These are phyloP conservation scores for Albula glossodonta DNA, from an alignment of 2,113 vertebrate species.

Conservation along the genomic window DNA sequence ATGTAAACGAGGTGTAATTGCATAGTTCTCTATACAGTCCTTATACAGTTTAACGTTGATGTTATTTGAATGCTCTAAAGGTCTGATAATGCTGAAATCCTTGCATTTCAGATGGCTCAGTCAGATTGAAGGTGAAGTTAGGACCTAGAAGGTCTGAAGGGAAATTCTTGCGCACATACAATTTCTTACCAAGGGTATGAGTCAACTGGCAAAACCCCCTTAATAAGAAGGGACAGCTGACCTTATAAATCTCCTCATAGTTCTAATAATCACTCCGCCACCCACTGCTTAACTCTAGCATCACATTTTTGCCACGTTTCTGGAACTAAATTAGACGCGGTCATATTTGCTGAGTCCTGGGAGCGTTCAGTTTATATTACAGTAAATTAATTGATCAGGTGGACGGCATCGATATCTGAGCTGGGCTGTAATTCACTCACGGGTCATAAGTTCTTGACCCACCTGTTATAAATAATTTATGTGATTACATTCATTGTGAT, in stretches of 20 bases:
- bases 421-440: background rate
- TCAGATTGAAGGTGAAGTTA: too few species aligned
- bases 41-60: too few species aligned
- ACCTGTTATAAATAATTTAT: background rate
- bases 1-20: too few species aligned
- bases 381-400: background rate
- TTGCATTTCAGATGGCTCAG: too few species aligned
- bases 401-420: background rate
- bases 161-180: background rate
- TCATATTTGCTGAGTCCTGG: background rate
- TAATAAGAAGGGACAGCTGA: background rate
- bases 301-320: background rate
- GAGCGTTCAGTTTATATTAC: background rate
- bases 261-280: background rate
- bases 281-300: background rate
- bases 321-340: background rate
- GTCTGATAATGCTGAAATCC: too few species aligned
- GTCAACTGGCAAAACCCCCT: background rate
- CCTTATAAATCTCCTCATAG: background rate
- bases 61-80: too few species aligned
- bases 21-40: too few species aligned
- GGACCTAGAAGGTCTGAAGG: background rate
- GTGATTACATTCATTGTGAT: background rate
- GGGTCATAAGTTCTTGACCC: background rate
- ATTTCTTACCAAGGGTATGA: background rate